Evolutionary conservation across 2,113 vertebrate species (phyloP), one percentile per base, ranked within the genome.

Genomic region (Aix galericulata): DNA sequence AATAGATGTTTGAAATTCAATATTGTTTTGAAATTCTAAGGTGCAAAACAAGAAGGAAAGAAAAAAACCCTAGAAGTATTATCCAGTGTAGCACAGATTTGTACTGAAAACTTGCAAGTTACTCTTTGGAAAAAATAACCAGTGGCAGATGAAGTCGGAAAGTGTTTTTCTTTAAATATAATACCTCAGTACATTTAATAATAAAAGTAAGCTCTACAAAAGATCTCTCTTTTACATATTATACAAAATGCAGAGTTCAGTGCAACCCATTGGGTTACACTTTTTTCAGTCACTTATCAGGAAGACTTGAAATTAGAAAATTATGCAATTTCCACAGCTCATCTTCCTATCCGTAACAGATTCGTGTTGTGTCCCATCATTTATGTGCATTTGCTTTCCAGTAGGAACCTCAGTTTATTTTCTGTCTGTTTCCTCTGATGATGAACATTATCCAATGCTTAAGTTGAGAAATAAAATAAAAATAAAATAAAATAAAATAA

Each of bases 221-320:
- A 98, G 97, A 98, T 97, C 96, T 96, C 95, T 96, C 97, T 98
- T 97, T 98, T 98, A 98, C 98, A 97, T 98, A 98, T 98, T 90
- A 97, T 98, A 98, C 98, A 98, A 99, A 99, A 98, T 88, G 96
- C 95, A 98, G 97, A 98, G 96, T 96, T 97, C 95, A 97, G 97
- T 97, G 98, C 96, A 98, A 98, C 98, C 78, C 97, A 91, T 59
- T 83, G 96, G 97, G 97, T 97, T 88, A 97, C 98, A 97, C 92
- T 90, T 93, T 91, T 95, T 97, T 98, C 97, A 98, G 98, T 99
- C 98, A 98, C 80, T 48, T 98, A 98, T 98, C 97, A 98, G 98
- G 98, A 99, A 99, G 98, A 99, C 98, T 98, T 98, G 97, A 98
- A 98, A 98, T 98, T 96, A 98, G 97, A 98, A 98, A 98, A 98